Evolutionary conservation across 2,113 vertebrate species (phyloP).

Genomic region (Rousettus leschenaultii): DNA sequence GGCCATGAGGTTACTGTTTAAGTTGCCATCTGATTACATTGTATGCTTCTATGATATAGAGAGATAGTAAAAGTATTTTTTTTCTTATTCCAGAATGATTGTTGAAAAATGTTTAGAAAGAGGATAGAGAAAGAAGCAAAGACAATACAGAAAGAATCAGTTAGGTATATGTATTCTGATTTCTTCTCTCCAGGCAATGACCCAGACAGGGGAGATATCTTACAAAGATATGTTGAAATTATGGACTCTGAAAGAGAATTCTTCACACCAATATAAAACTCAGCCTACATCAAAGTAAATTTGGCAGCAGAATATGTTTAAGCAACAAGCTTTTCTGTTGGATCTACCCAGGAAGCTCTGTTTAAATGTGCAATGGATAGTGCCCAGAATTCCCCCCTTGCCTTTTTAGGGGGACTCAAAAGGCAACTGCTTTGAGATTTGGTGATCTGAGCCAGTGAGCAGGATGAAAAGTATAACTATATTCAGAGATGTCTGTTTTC

Average conservation of each 20-base stretch:
- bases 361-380: neutral
- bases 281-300: neutral
- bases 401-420: neutral
- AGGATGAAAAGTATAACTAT: neutral
- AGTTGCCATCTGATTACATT: neutral
- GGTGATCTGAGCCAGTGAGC: neutral
- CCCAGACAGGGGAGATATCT: neutral
- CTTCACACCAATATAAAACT: neutral
- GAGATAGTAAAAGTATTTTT: neutral
- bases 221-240: neutral
- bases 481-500: neutral
- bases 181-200: neutral
- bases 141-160: neutral
- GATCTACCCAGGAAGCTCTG: neutral
- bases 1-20: too few species aligned
- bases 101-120: neutral
- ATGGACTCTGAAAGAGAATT: neutral
- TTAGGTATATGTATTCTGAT: neutral
- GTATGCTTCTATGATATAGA: neutral
- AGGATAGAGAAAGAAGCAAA: neutral
- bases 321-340: neutral
- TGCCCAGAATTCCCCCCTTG: neutral
- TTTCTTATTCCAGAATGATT: neutral
- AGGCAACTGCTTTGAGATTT: neutral
- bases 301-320: neutral